Evolutionary conservation across 2,888 invertebrate genomes (phyloP), one percentile per base, ranked within the genome.

Genomic region (Craniophora ligustri): DNA sequence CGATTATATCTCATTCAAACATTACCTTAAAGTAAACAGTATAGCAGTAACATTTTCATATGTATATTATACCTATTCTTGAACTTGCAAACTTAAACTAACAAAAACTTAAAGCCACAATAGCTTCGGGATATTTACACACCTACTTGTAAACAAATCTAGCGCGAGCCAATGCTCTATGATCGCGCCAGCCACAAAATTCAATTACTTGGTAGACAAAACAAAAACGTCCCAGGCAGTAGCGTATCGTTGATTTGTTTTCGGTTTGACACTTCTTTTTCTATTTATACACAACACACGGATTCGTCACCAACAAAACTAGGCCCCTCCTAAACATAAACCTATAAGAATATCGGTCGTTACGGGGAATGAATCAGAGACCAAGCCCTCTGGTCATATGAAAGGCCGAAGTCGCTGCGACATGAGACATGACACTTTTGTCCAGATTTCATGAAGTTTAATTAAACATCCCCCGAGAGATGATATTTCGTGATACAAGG

Each of bases 191-290:
- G 83, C 90, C 89, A 85, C 89, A 86, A 86, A 91, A 91, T 91
- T 92, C 90, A 90, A 92, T 91, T 89, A 89, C 87, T 83, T 81
- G 81, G 82, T 84, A 89, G 88, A 91, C 87, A 86, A 91, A 90
- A 90, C 88, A 89, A 91, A 91, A 91, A 87, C 82, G 81, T 79
- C 78, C 72, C 84, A 77, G 79, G 74, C 82, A 78, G 79, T 72
- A 82, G 79, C 78, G 85, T 85, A 85, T 84, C 86, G 86, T 86
- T 85, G 88, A 91, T 91, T 90, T 88, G 88, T 89, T 90, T 88
- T 85, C 82, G 81, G 79, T 86, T 83, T 84, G 86, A 82, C 85
- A 77, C 79, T 79, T 81, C 78, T 72, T 72, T 71, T 82, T 72
- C 72, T 75, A 79, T 72, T 66, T 72, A 71, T 61, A 75, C 66